A percentile compares a stretch with the other conserved stretches of the same genome.
Evolutionary conservation across 1,140 invertebrate species (phyloP).

Genomic region (Glomeris maerens): DNA sequence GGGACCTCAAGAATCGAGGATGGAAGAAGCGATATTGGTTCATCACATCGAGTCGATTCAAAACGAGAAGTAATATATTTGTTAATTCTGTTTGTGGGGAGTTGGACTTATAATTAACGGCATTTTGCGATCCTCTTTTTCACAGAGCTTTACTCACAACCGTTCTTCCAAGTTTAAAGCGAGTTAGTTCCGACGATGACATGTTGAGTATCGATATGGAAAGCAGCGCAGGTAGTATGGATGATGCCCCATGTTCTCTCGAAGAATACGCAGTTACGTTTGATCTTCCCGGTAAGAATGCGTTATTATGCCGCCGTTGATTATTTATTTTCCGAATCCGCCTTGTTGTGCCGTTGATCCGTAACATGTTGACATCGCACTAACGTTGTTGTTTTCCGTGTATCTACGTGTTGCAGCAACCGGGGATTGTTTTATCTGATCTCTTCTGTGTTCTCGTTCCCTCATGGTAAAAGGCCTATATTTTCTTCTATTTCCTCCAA

Average conservation of each 20-base stretch:
- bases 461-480: no score
- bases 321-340: no score
- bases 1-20: conserved; percentile 68
- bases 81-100: background rate
- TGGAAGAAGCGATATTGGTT: conserved; percentile 60
- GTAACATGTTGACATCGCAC: no score
- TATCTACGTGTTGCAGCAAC: no score
- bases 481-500: no score
- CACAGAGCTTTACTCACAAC: conserved; percentile 59
- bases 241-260: conserved; percentile 15
- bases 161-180: conserved; percentile 55
- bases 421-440: no score
- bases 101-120: background rate
- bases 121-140: background rate
- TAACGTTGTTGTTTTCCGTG: no score
- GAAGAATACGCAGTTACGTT: conserved; percentile 23
- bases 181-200: conserved; percentile 71
- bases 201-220: conserved; percentile 46
- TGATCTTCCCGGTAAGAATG: conserved; percentile 23
- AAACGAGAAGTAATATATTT: conserved; percentile 28
- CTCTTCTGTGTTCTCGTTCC: no score
- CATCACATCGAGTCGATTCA: conserved; percentile 57
- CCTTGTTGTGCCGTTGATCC: no score
- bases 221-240: conserved; percentile 34
- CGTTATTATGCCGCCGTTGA: no score